A percentile compares a stretch with the other conserved stretches of the same genome.
Evolutionary conservation across 2,888 invertebrate genomes (phyloP).

Genomic region (Thysanoteuthis rhombus): DNA sequence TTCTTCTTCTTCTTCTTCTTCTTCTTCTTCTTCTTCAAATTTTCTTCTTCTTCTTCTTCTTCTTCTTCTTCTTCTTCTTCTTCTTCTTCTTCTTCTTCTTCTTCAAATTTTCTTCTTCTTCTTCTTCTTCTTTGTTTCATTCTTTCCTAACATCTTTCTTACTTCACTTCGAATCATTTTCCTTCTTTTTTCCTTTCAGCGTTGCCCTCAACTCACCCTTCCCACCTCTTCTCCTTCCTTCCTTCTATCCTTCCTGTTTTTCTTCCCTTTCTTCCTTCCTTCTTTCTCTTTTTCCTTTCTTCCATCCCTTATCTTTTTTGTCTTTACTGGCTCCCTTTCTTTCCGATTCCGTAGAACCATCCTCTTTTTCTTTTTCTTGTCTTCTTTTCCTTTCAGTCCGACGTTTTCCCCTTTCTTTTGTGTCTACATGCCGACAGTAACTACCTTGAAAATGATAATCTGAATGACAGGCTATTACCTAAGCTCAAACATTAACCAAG

Average conservation of each 20-base stretch:
- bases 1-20: background rate
- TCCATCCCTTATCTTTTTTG: background rate
- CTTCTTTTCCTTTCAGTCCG: background rate
- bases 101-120: background rate
- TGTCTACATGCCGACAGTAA: no score
- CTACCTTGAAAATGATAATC: no score
- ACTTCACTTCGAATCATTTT: background rate
- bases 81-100: background rate
- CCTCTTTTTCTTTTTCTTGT: background rate
- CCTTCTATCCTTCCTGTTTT: background rate
- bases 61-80: background rate
- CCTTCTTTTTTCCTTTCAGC: background rate
- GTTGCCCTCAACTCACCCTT: no score
- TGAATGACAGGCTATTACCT: no score
- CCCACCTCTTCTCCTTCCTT: background rate
- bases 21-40: background rate
- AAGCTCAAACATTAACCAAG: no score
- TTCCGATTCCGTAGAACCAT: background rate
- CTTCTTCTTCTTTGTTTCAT: background rate
- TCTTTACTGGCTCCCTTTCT: background rate
- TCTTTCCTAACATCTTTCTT: background rate
- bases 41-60: accelerated
- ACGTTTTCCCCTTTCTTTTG: no score
- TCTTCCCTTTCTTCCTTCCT: background rate
- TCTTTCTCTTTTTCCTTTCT: background rate